Evolutionary conservation across 2,888 invertebrate genomes (phyloP), one percentile per base, ranked within the genome.

Genomic region (Philhelius pedissequus): DNA sequence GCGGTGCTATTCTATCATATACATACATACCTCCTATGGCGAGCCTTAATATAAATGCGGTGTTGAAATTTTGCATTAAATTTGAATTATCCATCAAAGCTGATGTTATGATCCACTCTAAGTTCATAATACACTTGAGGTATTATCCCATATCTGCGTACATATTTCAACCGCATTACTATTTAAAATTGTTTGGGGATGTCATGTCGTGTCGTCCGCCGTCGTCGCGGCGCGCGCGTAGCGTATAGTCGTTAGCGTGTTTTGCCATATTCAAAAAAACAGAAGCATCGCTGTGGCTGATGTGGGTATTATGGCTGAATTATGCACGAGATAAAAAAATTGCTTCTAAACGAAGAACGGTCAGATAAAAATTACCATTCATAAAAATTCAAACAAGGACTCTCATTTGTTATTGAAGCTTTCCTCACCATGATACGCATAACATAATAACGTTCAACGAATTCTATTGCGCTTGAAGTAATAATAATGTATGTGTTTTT

Each of bases 41-140:
- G n/a, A 5, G 5, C 15, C 11, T 30, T 15, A 2, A 4, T 18
- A 54, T 18, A 30, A 54, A 54, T 58, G 5, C n/a, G 5, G 60
- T 60, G 60, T 25, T 60, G 40, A 40, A 60, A 40, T 60, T 40
- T 5, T 25, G 60, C 40, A 40, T 62, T 62, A 62, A 62, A 62
- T 62, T 62, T 62, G 30, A 43, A 62, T 62, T 43, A 43, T n/a
- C 60, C 60, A 62, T 25, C 40, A 62, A 43, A 7, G 15, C 15
- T 30, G 18, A 43, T 62, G 13, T 56, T 56, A 43, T 62, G 62
- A 62, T 62, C 43, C 62, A 27, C 62, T 62, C 62, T 62, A 43
- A 62, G 62, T 62, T 62, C 62, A 62, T 62, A 62, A 62, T 62
- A 62, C 62, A 30, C 62, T 62, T 62, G 43, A 62, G 62, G 62